A percentile compares a stretch with the other conserved stretches of the same genome.
Evolutionary conservation across 2,797 vertebrate species (phyloP).

Genomic region (Poecilia velifera): DNA sequence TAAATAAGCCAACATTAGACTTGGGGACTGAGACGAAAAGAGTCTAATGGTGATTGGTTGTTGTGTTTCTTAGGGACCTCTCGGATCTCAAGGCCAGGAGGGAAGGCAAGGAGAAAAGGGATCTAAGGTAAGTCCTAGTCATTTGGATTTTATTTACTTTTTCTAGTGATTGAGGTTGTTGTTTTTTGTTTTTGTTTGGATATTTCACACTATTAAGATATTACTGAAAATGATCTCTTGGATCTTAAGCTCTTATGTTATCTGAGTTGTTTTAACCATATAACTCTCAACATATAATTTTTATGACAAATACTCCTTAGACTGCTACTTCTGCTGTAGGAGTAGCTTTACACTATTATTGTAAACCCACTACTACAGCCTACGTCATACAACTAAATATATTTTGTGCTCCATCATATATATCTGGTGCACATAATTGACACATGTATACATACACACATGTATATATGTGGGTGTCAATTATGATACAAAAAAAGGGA

Average conservation of each 20-base stretch:
- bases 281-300: not conserved
- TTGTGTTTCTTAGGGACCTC: conserved; percentile 83
- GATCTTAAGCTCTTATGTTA: not conserved
- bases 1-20: not conserved
- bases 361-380: not conserved
- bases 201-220: not conserved
- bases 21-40: not conserved
- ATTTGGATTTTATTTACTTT: not conserved
- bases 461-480: not conserved
- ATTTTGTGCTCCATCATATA: not conserved
- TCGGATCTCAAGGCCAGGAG: conserved; percentile 86
- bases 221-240: not conserved
- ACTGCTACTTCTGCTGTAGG: not conserved
- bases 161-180: not conserved
- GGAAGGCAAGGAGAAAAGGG: conserved; percentile 97
- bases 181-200: not conserved
- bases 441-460: too few relatives aligned
- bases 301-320: not conserved
- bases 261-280: not conserved
- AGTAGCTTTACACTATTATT: not conserved
- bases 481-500: not conserved
- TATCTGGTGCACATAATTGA: too few relatives aligned
- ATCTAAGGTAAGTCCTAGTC: conserved; percentile 85
- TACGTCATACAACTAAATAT: not conserved
- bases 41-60: conserved; percentile 1